Base-by-base conservation (phyloP, 2,113 vertebrate species). In the Callipepla squamata region DNA sequence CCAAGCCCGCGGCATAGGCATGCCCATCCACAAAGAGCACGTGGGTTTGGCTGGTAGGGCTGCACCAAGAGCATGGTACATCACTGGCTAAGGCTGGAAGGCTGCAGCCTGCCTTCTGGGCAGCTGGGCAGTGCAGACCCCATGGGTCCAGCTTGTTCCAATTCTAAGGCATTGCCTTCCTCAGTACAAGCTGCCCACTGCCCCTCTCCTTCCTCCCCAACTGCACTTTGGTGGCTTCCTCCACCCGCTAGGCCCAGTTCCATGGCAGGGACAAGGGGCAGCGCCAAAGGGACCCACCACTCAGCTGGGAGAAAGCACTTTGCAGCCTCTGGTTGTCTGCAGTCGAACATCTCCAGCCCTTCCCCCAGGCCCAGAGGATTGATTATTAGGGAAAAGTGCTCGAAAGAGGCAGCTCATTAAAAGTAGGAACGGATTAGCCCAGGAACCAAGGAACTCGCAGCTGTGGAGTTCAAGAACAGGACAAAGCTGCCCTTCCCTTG, bases 401-500 rank as follows among this genome's bases (percentile, higher is more conserved):
- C 84, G 85, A 96, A 96, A 84, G 77, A 96, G 92, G 80, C 80
- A 90, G 85, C 92, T 94, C 6, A 12, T 96, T 96, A 96, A 95
- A 93, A 74, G 62, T 78, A 94, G 48, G 89, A 95, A 93, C 84
- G 40, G 89, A 92, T 95, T 94, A 96, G 92, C 80, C 69, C 70
- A 47, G 80, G 73, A 92, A 93, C 77, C 62, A 10, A 91, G 63
- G 72, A 94, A 87, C 87, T 90, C 62, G 50, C 20, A 48, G 67
- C 48, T 79, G 80, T 25, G 0, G 25, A 83, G 72, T 80, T 87
- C 69, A 92, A 84, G 92, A 88, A 69, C 0, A 81, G 74, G 74
- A 88, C 62, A 57, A 93, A 84, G 1, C 83, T 55, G 17, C 78
- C 25, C 83, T 93, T 80, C 74, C 74, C 58, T 68, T 70, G 50